Conservation (phyloP, 2,888 invertebrate species). For the Morpho helenor region DNA sequence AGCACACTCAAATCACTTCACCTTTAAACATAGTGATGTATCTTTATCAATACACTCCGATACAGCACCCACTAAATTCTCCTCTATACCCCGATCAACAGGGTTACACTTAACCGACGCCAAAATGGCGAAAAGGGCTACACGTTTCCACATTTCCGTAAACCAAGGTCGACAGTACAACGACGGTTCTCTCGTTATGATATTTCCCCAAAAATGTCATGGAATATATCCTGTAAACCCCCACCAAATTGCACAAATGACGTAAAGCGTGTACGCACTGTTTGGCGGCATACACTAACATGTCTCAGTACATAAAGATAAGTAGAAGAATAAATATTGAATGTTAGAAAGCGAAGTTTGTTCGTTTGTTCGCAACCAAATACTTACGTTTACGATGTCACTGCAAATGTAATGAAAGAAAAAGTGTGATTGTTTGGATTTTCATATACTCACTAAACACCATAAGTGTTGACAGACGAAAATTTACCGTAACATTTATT, state of each 20-base stretch:
- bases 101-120: constrained; percentile 60
- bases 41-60: constrained; percentile 80
- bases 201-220: constrained; percentile 69
- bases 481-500: constrained; percentile 13
- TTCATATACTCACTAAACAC: constrained; percentile 44
- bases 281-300: constrained; percentile 63
- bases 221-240: constrained; percentile 70
- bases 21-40: constrained; percentile 81
- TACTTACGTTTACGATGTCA: constrained; percentile 52
- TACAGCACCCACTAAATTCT: constrained; percentile 65
- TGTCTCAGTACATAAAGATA: constrained; percentile 63
- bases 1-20: constrained; percentile 47
- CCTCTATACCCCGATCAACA: constrained; percentile 61
- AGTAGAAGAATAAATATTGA: constrained; percentile 77
- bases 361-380: constrained; percentile 68
- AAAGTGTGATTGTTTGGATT: constrained; percentile 75
- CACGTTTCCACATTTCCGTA: constrained; percentile 57
- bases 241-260: constrained; percentile 61
- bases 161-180: constrained; percentile 43
- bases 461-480: constrained; percentile 14
- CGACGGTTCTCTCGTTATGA: constrained; percentile 66
- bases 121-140: constrained; percentile 57
- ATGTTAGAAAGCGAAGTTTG: constrained; percentile 75
- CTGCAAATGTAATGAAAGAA: constrained; percentile 75
- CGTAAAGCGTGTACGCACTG: constrained; percentile 56